Conservation (phyloP, 2,113 vertebrate genomes). For the Dermatemys mawii region DNA sequence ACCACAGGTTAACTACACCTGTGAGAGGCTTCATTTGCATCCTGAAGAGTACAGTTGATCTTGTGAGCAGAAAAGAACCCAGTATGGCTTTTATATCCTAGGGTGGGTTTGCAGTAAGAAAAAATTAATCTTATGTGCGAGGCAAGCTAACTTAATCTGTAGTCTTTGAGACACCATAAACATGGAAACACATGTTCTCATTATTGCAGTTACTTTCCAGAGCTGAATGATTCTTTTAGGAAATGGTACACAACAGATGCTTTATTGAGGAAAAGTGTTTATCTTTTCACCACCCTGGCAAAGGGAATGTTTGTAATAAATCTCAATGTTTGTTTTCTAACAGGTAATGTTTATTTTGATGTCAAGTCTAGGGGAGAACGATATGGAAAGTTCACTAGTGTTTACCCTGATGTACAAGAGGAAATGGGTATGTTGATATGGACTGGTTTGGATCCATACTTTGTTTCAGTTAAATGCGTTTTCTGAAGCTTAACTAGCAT, state of each 20-base stretch:
- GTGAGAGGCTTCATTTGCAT: neutral
- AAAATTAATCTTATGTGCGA: accelerated
- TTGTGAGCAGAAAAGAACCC: neutral
- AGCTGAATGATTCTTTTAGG: neutral
- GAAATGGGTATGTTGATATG: conserved; percentile 80
- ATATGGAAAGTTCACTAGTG: conserved; percentile 84
- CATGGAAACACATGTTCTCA: neutral
- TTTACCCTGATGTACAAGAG: conserved; percentile 43
- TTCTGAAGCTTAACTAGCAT: neutral
- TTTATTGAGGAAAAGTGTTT: neutral
- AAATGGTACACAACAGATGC: neutral
- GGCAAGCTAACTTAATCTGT: neutral
- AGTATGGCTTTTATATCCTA: neutral
- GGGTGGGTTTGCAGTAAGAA: neutral
- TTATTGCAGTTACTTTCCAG: neutral
- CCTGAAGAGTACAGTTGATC: neutral
- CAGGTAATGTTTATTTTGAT: conserved; percentile 97
- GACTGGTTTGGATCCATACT: neutral
- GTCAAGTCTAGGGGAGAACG: conserved; percentile 84
- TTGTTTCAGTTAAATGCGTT: neutral
- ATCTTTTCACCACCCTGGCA: neutral
- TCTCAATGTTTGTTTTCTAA: conserved; percentile 31
- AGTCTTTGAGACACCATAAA: neutral
- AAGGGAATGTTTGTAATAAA: neutral
- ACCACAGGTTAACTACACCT: neutral